phyloP scores from a whole-genome alignment of 2,113 vertebrate genomes.

The Protomyctophum bolini region DNA sequence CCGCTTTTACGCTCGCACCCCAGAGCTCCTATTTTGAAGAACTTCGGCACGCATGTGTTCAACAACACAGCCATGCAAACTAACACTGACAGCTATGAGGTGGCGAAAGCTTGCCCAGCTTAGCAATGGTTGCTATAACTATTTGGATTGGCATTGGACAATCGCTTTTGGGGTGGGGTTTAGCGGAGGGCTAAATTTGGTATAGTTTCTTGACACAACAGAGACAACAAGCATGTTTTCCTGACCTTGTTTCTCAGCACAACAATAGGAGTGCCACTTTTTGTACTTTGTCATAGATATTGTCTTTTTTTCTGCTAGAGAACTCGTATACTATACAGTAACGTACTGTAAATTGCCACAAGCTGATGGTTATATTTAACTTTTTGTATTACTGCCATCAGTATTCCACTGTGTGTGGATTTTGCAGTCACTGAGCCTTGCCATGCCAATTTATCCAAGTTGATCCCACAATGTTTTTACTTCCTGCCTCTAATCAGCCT shows the following conservation, averaged over 20 bases:
- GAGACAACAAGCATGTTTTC: not conserved
- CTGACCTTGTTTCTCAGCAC: not conserved
- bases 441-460: not conserved
- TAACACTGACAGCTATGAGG: no score
- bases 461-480: slow-evolving; percentile 15
- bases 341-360: not conserved
- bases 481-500: slow-evolving; percentile 1
- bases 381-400: not conserved
- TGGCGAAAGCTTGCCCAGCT: no score
- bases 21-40: no score
- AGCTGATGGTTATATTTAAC: no score
- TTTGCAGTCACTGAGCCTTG: not conserved
- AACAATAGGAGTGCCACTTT: no score
- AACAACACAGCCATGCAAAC: no score
- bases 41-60: no score
- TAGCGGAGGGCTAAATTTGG: not conserved
- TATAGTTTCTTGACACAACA: slow-evolving; percentile 3
- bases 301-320: not conserved
- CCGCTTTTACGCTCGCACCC: no score
- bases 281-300: not conserved
- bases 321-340: not conserved
- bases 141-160: no score
- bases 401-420: slow-evolving; percentile 2
- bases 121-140: no score
- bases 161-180: no score